Percentiles rank a stretch among this genome's conserved stretches.
phyloP scores from a whole-genome alignment of 2,113 vertebrate genomes.

The Gymnocephalus cernua region DNA sequence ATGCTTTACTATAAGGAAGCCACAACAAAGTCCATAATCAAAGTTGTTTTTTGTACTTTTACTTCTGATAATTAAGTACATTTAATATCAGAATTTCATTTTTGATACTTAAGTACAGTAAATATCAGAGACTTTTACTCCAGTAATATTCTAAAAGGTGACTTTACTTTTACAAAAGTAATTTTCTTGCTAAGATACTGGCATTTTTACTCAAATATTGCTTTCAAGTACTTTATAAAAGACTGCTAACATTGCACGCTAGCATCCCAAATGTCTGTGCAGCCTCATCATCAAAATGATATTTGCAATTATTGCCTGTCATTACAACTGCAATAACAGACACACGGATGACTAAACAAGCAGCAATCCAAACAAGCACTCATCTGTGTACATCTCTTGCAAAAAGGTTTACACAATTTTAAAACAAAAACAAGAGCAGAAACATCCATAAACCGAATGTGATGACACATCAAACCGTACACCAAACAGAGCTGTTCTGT shows the following conservation, averaged over 20 bases:
- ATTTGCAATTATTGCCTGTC: conserved; percentile 78
- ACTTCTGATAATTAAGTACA: no score
- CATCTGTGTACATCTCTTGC: conserved; percentile 85
- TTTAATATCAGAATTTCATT: no score
- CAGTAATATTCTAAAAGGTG: no score
- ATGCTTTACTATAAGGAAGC: no score
- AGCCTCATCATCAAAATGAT: conserved; percentile 62
- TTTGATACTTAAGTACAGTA: no score
- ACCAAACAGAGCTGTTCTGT: conserved; percentile 75
- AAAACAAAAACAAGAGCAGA: conserved; percentile 84
- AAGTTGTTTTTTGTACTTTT: no score
- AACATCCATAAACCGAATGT: conserved; percentile 77
- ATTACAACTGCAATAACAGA: conserved; percentile 83
- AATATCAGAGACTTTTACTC: no score
- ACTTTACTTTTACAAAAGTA: no score
- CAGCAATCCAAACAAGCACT: conserved; percentile 80
- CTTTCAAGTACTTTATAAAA: no score
- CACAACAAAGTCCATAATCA: no score
- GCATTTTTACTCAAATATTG: no score
- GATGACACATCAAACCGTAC: conserved; percentile 81
- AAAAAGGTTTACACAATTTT: conserved; percentile 81
- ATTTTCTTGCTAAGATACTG: no score
- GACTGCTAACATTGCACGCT: background rate
- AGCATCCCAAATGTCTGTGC: conserved; percentile 23
- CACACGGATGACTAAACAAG: conserved; percentile 80